Evolutionary conservation across 1,140 invertebrate genomes (phyloP), one percentile per base, ranked within the genome.

Genomic region (Dendrolimus kikuchii): DNA sequence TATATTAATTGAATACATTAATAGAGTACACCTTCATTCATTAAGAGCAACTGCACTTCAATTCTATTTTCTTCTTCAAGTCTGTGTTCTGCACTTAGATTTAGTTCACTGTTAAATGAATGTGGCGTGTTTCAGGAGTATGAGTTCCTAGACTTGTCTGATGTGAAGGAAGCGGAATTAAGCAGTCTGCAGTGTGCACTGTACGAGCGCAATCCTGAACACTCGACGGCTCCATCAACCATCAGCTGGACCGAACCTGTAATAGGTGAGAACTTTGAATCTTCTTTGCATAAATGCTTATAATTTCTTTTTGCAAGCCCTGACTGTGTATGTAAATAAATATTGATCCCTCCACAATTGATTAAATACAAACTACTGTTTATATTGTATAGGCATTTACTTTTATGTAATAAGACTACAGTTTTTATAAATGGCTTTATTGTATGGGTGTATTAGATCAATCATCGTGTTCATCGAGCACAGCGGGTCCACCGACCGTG

Each of bases 131-230:
- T 84, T 74, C 81, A 88, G 86, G 86, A 87, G 76, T 88, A 88
- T 88, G 84, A 86, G 81, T 88, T 88, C 85, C 82, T 88, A 78
- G 86, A 88, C 79, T 84, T 88, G 65, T 82, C 86, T 79, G 86
- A 87, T 85, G 86, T 88, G 77, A 87, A 86, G 75, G 85, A 82
- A 75, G 80, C 83, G 57, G 86, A 88, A 60, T 73, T 85, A 55
- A 80, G 76, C 77, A 87, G 81, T 65, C 77, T 88, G 71, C 79
- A 86, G 69, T 82, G 83, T 56, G 85, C 86, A 50, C 72, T 88
- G 58, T 87, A 81, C 68, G 66, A 83, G 53, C 72, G 68, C 49
- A 76, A 73, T 42, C 58, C 75, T 8, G 64, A 71, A 42, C 65
- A 53, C 40, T 47, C 62, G 44, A 50, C 61, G 51, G 57, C 64